Conservation (phyloP, 2,797 vertebrate genomes). For the Melanotaenia boesemani region DNA sequence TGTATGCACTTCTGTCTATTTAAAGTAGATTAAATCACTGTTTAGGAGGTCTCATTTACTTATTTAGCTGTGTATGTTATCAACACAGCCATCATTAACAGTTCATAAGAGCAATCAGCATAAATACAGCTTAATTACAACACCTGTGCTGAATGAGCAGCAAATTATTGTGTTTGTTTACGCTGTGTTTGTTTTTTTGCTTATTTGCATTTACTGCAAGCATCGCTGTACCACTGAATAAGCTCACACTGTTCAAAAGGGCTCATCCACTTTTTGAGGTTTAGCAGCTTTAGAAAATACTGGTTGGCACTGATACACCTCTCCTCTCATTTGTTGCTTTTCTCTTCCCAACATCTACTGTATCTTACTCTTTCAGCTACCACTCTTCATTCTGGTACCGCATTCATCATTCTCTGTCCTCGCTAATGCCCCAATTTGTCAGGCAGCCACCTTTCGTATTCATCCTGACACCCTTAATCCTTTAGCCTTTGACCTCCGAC, state of each 20-base stretch:
- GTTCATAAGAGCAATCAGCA: constrained; percentile 6
- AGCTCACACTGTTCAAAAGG: background rate
- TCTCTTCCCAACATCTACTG: background rate
- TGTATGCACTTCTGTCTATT: background rate
- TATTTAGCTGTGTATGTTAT: background rate
- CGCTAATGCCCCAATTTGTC: constrained; percentile 54
- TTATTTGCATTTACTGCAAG: background rate
- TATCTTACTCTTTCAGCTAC: constrained; percentile 2
- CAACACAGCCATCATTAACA: background rate
- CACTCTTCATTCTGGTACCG: constrained; percentile 12
- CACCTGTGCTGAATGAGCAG: background rate
- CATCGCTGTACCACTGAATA: too few relatives aligned
- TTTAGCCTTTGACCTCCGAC: constrained; percentile 50
- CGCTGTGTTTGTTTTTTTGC: background rate
- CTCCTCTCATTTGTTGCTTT: background rate
- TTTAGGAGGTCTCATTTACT: background rate
- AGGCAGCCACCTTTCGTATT: constrained; percentile 16
- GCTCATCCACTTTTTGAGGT: background rate
- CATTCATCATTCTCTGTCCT: constrained; percentile 55
- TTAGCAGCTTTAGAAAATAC: background rate
- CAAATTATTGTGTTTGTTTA: background rate
- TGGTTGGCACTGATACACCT: background rate
- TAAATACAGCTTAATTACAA: constrained; percentile 1
- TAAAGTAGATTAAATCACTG: background rate
- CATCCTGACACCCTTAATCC: constrained; percentile 33